These are phyloP conservation scores for Melieria crassipennis DNA, from an alignment of 2,888 invertebrate genomes.

Conservation along the genomic window DNA sequence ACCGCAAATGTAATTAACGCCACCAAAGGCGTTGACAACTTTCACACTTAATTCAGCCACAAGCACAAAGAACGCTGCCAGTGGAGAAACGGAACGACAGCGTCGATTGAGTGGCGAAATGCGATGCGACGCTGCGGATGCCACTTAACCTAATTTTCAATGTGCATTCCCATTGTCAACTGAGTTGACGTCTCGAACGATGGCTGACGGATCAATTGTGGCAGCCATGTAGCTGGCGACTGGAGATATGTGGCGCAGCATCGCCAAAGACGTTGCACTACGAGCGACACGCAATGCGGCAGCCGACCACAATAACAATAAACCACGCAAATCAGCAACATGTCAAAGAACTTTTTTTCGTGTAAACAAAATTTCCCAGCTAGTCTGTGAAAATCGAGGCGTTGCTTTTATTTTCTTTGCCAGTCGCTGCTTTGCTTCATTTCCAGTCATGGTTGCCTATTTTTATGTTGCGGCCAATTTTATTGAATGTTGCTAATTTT, in stretches of 20 bases:
- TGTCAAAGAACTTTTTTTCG: slow-evolving; percentile 15
- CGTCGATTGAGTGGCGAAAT: background rate
- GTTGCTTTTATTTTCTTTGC: background rate
- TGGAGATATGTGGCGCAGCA: too few species aligned
- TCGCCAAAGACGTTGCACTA: too few species aligned
- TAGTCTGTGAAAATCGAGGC: background rate
- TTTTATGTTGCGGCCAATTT: slow-evolving; percentile 4
- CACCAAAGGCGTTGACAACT: background rate
- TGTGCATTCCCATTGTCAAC: too few species aligned
- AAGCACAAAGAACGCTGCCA: background rate
- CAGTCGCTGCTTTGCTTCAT: too few species aligned
- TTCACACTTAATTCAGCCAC: background rate
- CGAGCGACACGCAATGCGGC: too few species aligned
- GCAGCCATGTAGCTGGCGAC: too few species aligned
- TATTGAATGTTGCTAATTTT: background rate
- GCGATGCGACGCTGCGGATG: background rate
- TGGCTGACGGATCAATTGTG: too few species aligned
- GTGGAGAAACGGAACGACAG: background rate
- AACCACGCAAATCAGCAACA: background rate
- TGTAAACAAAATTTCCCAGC: slow-evolving; percentile 3
- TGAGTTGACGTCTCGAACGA: too few species aligned
- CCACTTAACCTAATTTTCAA: slow-evolving; percentile 10
- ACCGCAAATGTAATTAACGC: background rate
- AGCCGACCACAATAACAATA: slow-evolving; percentile 4
- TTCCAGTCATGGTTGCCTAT: background rate